Base-by-base conservation (phyloP, 2,113 vertebrate genomes). In the Microcebus griseorufus region DNA sequence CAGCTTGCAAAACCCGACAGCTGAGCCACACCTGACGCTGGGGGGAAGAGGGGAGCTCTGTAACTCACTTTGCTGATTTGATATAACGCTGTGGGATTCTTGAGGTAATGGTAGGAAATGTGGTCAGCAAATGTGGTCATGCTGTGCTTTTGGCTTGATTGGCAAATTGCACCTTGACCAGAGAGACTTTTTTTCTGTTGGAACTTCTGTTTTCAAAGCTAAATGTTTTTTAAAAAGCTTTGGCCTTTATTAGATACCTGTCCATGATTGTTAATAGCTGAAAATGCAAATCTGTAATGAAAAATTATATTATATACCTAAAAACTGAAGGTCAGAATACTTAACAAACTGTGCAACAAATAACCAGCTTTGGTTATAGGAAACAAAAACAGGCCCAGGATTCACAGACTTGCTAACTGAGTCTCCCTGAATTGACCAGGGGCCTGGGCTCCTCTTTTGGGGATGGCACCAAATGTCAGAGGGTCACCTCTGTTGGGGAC, bases 121-220 rank as follows among this genome's bases (percentile, higher is more conserved):
- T 5, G 69, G 48, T 13, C 87, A 32, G 73, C 69, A 14, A 9
- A 70, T 2, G 67, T 16, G 76, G 69, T 39, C 25, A 4, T 1
- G 22, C 12, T 20, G 69, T 60, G 18, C 9, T 69, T 39, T 70
- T 0, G 1, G 62, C 88, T 12, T 37, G 9, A 32, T 0, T 0
- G 7, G 65, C 34, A 51, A 79, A 53, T 1, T 27, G 75, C 53
- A 88, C 39, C 6, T 4, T 22, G 32, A 79, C 18, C 48, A 34
- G 53, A 27, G 6, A 48, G 11, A 23, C 9, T 64, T 88, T 89
- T 89, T 89, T 80, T 81, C 90, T 58, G 48, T 64, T 51, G 42
- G 67, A 85, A 78, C 4, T 62, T 83, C 25, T 80, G 23, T 51
- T 95, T 89, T 92, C n/a, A 79, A 95, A 91, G 64, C 83, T 78